These are phyloP conservation scores for Drosophila tani DNA, from an alignment of 1,140 invertebrate genomes.

Conservation along the genomic window DNA sequence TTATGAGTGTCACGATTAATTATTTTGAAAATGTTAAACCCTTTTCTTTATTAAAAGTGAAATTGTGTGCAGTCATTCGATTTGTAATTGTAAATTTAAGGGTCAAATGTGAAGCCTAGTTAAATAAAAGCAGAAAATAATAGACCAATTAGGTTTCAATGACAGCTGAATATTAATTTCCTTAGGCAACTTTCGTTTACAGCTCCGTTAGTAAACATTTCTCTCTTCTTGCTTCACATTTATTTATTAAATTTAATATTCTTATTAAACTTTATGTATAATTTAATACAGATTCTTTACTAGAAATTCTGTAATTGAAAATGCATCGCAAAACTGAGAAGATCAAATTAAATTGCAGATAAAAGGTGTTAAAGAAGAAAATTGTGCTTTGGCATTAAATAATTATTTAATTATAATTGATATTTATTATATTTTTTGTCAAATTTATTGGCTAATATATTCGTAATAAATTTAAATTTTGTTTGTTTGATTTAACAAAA, in stretches of 20 bases:
- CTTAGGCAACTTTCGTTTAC: too few species aligned
- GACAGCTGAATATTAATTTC: not conserved
- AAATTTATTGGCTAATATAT: too few species aligned
- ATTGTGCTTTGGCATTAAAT: too few species aligned
- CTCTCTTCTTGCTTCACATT: not conserved
- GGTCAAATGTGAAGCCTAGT: not conserved
- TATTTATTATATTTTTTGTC: too few species aligned
- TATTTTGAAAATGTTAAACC: not conserved
- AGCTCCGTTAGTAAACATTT: not conserved
- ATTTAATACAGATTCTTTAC: not conserved
- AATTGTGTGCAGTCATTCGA: conserved; percentile 66
- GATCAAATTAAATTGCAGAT: not conserved
- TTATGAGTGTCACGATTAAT: not conserved
- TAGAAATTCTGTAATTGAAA: not conserved
- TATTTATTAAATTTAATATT: not conserved
- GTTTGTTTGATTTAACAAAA: not conserved
- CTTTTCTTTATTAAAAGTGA: not conserved
- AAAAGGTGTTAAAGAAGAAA: too few species aligned
- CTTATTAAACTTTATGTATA: not conserved
- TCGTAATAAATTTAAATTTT: too few species aligned
- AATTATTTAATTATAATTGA: too few species aligned
- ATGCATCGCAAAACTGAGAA: not conserved
- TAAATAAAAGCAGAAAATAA: not conserved
- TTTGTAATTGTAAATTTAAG: conserved; percentile 53
- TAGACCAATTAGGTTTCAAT: not conserved